These are phyloP conservation scores for Anolis carolinensis DNA, from an alignment of 2,113 vertebrate genomes.

Conservation along the genomic window DNA sequence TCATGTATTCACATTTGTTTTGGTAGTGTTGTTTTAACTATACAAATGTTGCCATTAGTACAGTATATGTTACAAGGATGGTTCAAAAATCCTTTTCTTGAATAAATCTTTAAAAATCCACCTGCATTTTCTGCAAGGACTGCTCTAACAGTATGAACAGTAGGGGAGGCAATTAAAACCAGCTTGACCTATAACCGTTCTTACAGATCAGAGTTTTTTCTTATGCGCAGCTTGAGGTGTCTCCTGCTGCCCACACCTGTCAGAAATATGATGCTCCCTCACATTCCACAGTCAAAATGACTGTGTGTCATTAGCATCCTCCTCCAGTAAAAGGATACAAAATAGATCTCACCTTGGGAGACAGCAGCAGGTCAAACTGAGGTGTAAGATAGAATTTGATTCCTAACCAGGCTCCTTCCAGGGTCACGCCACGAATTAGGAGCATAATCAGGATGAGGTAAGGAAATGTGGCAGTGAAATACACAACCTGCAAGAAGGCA, in stretches of 20 bases:
- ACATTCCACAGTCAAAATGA: background rate
- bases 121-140: fast-evolving
- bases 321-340: background rate
- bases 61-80: background rate
- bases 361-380: slow-evolving; percentile 81
- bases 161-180: fast-evolving
- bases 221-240: background rate
- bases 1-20: too few relatives aligned
- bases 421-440: slow-evolving; percentile 80
- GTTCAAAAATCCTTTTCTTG: background rate
- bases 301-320: background rate
- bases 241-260: background rate
- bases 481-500: slow-evolving; percentile 74
- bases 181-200: background rate
- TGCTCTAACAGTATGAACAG: background rate
- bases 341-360: slow-evolving; percentile 77
- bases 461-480: slow-evolving; percentile 84
- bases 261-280: fast-evolving
- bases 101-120: background rate
- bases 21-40: too few relatives aligned
- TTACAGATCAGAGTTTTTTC: background rate
- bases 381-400: slow-evolving; percentile 83
- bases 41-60: too few relatives aligned
- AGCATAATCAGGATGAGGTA: slow-evolving; percentile 85
- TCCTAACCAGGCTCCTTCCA: slow-evolving; percentile 83